Percentiles rank a stretch among this genome's conserved stretches.
Evolutionary conservation across 2,113 vertebrate species (phyloP).

Genomic region (Daubentonia madagascariensis): DNA sequence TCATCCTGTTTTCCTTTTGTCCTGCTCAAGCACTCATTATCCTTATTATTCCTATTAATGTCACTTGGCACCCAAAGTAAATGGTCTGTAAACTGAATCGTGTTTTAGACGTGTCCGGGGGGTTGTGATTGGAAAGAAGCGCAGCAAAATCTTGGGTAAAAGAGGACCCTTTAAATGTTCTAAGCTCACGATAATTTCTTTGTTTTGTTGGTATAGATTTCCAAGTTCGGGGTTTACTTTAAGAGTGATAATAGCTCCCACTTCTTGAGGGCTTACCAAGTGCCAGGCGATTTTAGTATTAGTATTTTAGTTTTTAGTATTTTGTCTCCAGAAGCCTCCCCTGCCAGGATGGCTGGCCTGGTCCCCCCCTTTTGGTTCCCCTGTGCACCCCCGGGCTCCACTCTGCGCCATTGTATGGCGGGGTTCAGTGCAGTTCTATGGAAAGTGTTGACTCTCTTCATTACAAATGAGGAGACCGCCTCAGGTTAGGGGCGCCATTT

Average conservation of each 20-base stretch:
- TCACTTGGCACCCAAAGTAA: neutral
- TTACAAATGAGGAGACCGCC: neutral
- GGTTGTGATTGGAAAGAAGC: neutral
- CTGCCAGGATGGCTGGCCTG: neutral
- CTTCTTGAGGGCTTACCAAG: neutral
- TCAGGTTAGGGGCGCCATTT: accelerated
- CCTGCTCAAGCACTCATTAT: neutral
- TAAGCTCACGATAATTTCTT: neutral
- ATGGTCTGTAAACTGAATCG: neutral
- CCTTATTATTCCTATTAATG: neutral
- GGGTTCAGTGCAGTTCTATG: too few species aligned
- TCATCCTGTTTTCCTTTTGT: neutral
- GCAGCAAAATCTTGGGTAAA: neutral
- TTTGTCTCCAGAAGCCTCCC: neutral
- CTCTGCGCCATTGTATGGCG: neutral
- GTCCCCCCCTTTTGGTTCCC: neutral
- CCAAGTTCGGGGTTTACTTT: neutral
- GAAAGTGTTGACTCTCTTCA: neutral
- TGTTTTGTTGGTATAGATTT: neutral
- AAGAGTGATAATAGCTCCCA: neutral
- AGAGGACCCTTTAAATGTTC: neutral
- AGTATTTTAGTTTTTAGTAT: neutral
- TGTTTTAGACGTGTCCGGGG: neutral
- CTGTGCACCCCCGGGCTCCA: neutral
- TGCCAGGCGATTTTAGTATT: neutral